Conservation (phyloP, 2,113 vertebrate genomes). For the Protomyctophum bolini region DNA sequence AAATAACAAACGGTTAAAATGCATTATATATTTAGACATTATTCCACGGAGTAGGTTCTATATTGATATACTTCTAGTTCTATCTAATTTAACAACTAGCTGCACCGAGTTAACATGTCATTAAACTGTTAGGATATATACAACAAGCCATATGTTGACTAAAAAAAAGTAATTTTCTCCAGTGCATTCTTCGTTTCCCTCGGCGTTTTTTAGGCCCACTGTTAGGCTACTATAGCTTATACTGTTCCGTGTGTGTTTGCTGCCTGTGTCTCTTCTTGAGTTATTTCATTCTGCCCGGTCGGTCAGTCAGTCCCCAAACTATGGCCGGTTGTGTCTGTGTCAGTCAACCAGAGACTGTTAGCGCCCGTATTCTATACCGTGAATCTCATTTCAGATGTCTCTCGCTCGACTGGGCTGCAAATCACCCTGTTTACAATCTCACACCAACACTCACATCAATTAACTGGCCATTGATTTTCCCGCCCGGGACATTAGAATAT, state of each 20-base stretch:
- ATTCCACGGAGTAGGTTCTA: neutral
- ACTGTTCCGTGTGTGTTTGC: neutral
- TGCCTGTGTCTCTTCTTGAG: conserved; percentile 30
- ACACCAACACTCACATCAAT: conserved; percentile 88
- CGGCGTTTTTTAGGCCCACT: conserved; percentile 33
- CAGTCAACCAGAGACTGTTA: conserved; percentile 64
- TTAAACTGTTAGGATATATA: too few relatives aligned
- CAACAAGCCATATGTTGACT: too few relatives aligned
- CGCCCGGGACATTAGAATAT: conserved; percentile 80
- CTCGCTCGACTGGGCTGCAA: conserved; percentile 84
- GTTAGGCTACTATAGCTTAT: conserved; percentile 6
- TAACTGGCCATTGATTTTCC: conserved; percentile 85
- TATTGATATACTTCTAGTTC: neutral
- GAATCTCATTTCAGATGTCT: conserved; percentile 84
- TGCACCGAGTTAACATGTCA: too few relatives aligned
- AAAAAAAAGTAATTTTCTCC: too few relatives aligned
- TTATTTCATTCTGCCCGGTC: conserved; percentile 37
- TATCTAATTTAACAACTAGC: too few relatives aligned
- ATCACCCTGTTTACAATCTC: conserved; percentile 89
- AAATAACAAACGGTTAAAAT: neutral
- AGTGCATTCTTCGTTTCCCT: neutral
- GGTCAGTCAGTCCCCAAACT: conserved; percentile 40
- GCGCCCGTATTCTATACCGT: conserved; percentile 66
- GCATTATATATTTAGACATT: neutral
- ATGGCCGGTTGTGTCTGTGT: conserved; percentile 52